phyloP scores from a whole-genome alignment of 2,113 vertebrate genomes.

The Excalfactoria chinensis region DNA sequence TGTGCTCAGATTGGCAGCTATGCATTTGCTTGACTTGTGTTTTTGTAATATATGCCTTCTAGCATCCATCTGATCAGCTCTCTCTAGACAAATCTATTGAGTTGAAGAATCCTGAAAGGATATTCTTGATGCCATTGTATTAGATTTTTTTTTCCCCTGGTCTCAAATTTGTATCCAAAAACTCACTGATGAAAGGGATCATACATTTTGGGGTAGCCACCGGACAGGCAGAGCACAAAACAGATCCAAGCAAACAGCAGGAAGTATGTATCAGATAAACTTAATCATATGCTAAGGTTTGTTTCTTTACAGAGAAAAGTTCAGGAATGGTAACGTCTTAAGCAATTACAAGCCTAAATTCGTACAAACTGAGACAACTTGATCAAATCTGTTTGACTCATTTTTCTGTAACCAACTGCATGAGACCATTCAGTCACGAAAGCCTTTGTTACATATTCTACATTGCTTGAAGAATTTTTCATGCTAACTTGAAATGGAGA shows the following conservation, averaged over 20 bases:
- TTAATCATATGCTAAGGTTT: neutral
- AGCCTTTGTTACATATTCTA: neutral
- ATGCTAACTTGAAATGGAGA: neutral
- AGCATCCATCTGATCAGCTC: neutral
- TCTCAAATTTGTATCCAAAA: neutral
- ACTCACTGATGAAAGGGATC: neutral
- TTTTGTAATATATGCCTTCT: neutral
- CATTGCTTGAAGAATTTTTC: neutral
- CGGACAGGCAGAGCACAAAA: slow-evolving; percentile 26
- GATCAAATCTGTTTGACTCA: neutral
- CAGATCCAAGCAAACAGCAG: neutral
- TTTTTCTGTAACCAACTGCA: neutral
- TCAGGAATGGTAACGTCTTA: neutral
- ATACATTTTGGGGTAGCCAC: neutral
- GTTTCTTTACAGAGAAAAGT: neutral
- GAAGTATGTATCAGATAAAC: neutral
- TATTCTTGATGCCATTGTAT: neutral
- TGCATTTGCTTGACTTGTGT: neutral
- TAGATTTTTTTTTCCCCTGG: neutral
- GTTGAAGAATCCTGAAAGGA: neutral
- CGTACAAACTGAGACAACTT: neutral
- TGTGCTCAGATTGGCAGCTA: neutral
- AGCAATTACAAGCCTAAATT: neutral
- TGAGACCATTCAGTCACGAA: neutral
- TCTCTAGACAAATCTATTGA: neutral